Evolutionary conservation across 2,888 invertebrate species (phyloP).

Genomic region (Masnerella sp.): DNA sequence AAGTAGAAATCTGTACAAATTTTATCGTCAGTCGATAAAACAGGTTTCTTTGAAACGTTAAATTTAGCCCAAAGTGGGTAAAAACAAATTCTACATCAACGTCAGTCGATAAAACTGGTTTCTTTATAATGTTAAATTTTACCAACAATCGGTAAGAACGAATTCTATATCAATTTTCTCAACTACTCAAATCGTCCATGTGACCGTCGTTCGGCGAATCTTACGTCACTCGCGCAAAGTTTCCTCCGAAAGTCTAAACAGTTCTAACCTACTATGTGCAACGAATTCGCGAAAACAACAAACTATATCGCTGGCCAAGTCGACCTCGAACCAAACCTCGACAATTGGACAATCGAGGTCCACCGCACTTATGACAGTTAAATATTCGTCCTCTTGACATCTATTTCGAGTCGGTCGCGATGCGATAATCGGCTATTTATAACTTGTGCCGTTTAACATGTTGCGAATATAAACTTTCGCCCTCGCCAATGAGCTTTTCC

Average conservation of each 20-base stretch:
- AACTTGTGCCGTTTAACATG: conserved; percentile 70
- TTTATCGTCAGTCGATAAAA: too few relatives aligned
- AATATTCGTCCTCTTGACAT: conserved; percentile 62
- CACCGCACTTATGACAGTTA: conserved; percentile 52
- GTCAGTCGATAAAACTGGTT: too few relatives aligned
- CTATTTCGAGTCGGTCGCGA: conserved; percentile 73
- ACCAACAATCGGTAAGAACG: conserved; percentile 10
- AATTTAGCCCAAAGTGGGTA: too few relatives aligned
- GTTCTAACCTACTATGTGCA: conserved; percentile 23
- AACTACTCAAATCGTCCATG: conserved; percentile 4
- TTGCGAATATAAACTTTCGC: conserved; percentile 54
- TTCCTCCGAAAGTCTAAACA: conserved; percentile 8
- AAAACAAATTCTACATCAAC: too few relatives aligned
- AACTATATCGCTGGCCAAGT: not conserved
- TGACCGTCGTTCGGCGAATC: conserved; percentile 27
- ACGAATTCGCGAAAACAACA: conserved; percentile 1
- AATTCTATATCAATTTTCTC: not conserved
- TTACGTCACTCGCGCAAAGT: conserved; percentile 18
- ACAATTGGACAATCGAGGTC: conserved; percentile 13
- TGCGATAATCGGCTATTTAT: conserved; percentile 76
- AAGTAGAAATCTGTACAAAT: too few relatives aligned
- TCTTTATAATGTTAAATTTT: conserved; percentile 1
- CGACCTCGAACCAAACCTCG: too few relatives aligned
- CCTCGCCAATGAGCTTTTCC: conserved; percentile 50
- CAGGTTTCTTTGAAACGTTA: too few relatives aligned